These are phyloP conservation scores for Orchesellides sinensis DNA, from an alignment of 2,888 invertebrate species.

Conservation along the genomic window DNA sequence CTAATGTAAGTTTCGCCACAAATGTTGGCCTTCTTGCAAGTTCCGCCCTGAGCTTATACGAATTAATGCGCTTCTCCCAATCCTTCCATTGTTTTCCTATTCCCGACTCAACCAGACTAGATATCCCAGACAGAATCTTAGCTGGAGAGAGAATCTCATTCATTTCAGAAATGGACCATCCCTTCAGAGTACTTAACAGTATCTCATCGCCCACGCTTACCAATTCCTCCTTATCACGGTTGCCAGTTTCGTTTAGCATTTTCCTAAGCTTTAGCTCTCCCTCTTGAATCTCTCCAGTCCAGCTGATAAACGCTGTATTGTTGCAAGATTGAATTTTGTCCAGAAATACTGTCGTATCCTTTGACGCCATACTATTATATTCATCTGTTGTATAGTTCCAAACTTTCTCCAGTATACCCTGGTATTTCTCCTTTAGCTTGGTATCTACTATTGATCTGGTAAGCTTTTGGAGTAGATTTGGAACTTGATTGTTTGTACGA, in stretches of 20 bases:
- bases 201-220: background rate
- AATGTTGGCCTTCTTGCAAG: background rate
- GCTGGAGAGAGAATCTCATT: background rate
- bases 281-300: slow-evolving; percentile 3
- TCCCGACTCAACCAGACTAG: background rate
- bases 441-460: no score
- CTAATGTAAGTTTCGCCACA: background rate
- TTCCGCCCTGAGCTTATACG: background rate
- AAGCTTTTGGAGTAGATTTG: no score
- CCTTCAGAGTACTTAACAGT: background rate
- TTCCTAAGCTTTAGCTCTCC: background rate
- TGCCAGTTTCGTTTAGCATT: background rate
- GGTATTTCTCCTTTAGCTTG: no score
- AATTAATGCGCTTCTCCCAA: background rate
- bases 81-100: slow-evolving; percentile 24
- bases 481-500: no score
- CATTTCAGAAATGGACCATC: background rate
- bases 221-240: background rate
- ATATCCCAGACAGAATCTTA: background rate
- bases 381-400: no score
- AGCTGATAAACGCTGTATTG: slow-evolving; percentile 13
- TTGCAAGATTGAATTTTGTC: background rate
- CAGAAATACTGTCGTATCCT: background rate
- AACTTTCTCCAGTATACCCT: no score
- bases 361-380: no score